Evolutionary conservation across 1,140 invertebrate species (phyloP).

Genomic region (Aphidius gifuensis): DNA sequence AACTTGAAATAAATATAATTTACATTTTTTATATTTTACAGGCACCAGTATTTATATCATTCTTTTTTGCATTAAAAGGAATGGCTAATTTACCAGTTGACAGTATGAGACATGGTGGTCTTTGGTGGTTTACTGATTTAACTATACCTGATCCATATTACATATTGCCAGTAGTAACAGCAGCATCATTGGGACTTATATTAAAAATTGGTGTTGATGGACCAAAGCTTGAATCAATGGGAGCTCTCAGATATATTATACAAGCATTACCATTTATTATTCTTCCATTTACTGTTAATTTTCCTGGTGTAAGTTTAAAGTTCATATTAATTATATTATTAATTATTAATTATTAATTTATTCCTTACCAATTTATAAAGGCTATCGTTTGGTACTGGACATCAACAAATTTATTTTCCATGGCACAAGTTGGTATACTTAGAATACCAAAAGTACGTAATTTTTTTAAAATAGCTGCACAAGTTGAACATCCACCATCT

Average conservation of each 20-base stretch:
- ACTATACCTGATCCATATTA: slow-evolving; percentile 88
- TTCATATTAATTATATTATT: background rate
- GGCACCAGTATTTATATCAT: slow-evolving; percentile 86
- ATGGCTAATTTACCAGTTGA: slow-evolving; percentile 88
- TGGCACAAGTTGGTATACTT: slow-evolving; percentile 78
- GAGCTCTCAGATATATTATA: slow-evolving; percentile 71
- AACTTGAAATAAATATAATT: slow-evolving; percentile 8
- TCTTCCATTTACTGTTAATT: slow-evolving; percentile 83
- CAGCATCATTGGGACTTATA: slow-evolving; percentile 73
- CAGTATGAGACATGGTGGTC: slow-evolving; percentile 83
- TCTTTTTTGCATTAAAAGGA: slow-evolving; percentile 77
- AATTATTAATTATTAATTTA: too few relatives aligned
- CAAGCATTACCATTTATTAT: slow-evolving; percentile 75
- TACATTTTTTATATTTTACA: slow-evolving; percentile 39
- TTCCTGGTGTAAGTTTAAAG: slow-evolving; percentile 70
- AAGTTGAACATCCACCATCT: slow-evolving; percentile 62
- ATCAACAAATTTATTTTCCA: slow-evolving; percentile 83
- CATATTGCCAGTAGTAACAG: slow-evolving; percentile 81
- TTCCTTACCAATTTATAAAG: slow-evolving; percentile 40
- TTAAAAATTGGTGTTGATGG: slow-evolving; percentile 83
- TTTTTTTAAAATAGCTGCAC: slow-evolving; percentile 75
- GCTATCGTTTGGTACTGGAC: slow-evolving; percentile 90
- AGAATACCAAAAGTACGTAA: slow-evolving; percentile 71
- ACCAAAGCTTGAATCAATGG: slow-evolving; percentile 63
- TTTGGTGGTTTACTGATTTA: slow-evolving; percentile 91